A percentile compares a stretch with the other conserved stretches of the same genome.
Conservation (phyloP, 2,888 invertebrate species). For the Parapristionchus giblindavisi region DNA sequence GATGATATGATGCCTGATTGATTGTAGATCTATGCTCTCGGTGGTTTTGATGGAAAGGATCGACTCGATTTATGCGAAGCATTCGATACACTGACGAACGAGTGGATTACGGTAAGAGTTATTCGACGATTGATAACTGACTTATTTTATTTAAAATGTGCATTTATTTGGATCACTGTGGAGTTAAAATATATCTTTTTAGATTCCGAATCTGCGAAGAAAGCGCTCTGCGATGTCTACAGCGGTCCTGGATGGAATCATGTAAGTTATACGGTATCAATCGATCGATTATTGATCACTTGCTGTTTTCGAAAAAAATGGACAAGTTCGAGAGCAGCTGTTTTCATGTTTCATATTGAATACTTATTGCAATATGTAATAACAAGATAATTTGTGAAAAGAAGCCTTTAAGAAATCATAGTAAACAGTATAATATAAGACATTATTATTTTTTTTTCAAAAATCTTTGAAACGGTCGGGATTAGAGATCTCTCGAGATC, state of each 20-base stretch:
- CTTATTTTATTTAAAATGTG: neutral
- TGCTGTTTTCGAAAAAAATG: neutral
- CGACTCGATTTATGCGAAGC: conserved; percentile 85
- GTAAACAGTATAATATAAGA: too few species aligned
- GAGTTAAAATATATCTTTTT: conserved; percentile 21
- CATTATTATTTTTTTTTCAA: too few species aligned
- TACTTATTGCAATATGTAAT: too few species aligned
- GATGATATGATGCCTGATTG: neutral
- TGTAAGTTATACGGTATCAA: conserved; percentile 41
- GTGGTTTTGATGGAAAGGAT: conserved; percentile 85
- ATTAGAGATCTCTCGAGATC: too few species aligned
- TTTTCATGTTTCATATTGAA: too few species aligned
- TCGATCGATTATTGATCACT: too few species aligned
- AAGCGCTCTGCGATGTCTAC: conserved; percentile 62
- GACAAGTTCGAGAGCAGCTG: neutral
- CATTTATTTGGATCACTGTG: too few species aligned
- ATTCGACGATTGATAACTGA: neutral
- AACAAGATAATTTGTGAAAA: too few species aligned
- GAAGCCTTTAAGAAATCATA: too few species aligned
- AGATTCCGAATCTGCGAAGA: conserved; percentile 55
- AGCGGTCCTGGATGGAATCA: conserved; percentile 44
- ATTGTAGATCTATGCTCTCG: conserved; percentile 78
- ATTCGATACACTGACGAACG: conserved; percentile 80
- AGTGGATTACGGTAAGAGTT: conserved; percentile 79
- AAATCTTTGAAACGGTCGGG: too few species aligned